Evolutionary conservation across 2,797 vertebrate genomes (phyloP).

Genomic region (Anableps anableps): DNA sequence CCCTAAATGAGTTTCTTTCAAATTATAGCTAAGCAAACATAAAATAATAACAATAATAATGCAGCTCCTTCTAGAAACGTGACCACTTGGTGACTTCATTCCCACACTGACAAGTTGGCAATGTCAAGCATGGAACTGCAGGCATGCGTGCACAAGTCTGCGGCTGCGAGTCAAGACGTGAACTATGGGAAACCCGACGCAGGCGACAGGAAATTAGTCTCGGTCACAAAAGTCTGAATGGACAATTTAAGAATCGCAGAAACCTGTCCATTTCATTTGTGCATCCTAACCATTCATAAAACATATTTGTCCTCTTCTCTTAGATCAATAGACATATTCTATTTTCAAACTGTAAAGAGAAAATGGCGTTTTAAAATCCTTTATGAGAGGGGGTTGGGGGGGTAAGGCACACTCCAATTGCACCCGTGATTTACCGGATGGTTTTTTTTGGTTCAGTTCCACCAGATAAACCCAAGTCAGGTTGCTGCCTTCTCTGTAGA

Average conservation of each 20-base stretch:
- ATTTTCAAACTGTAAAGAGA: not conserved
- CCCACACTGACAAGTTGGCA: constrained; percentile 37
- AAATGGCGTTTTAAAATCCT: not conserved
- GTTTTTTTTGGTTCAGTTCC: not conserved
- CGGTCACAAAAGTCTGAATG: constrained; percentile 31
- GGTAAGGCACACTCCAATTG: not conserved
- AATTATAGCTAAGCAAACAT: not conserved
- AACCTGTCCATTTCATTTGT: constrained; percentile 11
- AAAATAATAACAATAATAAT: not conserved
- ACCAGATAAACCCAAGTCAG: not conserved
- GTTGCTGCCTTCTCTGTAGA: not conserved
- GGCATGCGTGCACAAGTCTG: constrained; percentile 40
- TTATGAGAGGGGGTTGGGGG: accelerated
- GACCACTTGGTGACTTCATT: constrained; percentile 14
- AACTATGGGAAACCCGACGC: constrained; percentile 49
- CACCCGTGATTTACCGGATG: not conserved
- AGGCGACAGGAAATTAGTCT: constrained; percentile 56
- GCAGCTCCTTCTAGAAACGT: not conserved
- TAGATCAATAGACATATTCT: not conserved
- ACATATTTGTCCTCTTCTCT: not conserved
- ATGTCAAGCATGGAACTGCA: constrained; percentile 24
- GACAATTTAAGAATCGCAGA: constrained; percentile 27
- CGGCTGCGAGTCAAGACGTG: constrained; percentile 43
- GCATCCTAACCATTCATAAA: constrained; percentile 15
- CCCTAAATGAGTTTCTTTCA: not conserved